Conservation (phyloP, 2,888 invertebrate genomes). For the Cheilosia vernalis region DNA sequence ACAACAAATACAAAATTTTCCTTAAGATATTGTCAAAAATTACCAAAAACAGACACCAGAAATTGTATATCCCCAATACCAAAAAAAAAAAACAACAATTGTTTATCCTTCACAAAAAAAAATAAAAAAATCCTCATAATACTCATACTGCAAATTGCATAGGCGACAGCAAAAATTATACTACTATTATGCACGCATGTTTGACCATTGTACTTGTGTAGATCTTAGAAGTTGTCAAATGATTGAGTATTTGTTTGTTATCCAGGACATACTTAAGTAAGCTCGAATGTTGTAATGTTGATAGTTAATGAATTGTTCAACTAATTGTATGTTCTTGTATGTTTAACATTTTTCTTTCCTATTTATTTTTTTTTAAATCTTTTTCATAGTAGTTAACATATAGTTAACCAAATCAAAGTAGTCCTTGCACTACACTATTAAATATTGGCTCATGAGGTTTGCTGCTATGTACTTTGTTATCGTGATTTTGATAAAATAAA, state of each 20-base stretch:
- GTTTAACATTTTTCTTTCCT: conserved; percentile 28
- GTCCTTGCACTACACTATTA: conserved; percentile 66
- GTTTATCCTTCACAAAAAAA: conserved; percentile 12
- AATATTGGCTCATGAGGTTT: conserved; percentile 66
- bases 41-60: conserved; percentile 51
- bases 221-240: conserved; percentile 56
- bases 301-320: conserved; percentile 66
- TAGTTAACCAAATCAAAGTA: conserved; percentile 49
- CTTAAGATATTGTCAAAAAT: conserved; percentile 61
- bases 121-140: not conserved
- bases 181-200: conserved; percentile 68
- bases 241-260: conserved; percentile 45
- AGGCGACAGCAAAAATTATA: conserved; percentile 60
- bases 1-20: conserved; percentile 2
- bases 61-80: conserved; percentile 33
- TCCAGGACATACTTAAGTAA: conserved; percentile 56
- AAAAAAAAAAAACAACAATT: conserved; percentile 11
- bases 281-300: conserved; percentile 71
- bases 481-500: conserved; percentile 44
- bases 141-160: conserved; percentile 61
- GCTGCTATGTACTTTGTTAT: conserved; percentile 64
- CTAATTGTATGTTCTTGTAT: conserved; percentile 62
- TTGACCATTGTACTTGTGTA: conserved; percentile 62
- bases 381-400: conserved; percentile 55
- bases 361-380: not conserved